These are phyloP conservation scores for Marisa cornuarietis DNA, from an alignment of 1,140 invertebrate species.

Conservation along the genomic window DNA sequence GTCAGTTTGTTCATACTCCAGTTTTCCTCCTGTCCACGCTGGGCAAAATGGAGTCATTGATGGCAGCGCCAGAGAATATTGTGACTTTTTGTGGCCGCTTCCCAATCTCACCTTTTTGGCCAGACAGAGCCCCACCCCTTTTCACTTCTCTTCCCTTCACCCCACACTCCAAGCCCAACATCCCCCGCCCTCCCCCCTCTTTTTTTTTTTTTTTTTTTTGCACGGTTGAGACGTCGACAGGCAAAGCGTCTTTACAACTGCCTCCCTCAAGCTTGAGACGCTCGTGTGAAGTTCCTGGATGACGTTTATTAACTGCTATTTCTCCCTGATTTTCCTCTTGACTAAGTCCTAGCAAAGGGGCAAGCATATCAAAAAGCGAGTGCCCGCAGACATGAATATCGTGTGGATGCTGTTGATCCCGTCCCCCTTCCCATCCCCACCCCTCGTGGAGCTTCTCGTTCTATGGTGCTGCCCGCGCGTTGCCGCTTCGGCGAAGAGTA, in stretches of 20 bases:
- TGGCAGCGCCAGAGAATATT: conserved; percentile 14
- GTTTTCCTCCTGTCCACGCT: conserved; percentile 18
- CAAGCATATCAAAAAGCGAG: conserved; percentile 30
- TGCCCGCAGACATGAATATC: conserved; percentile 20
- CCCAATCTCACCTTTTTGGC: no score
- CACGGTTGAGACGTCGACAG: background rate
- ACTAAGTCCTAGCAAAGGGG: conserved; percentile 16
- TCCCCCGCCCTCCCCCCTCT: no score
- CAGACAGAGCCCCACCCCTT: no score
- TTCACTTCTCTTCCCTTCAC: no score
- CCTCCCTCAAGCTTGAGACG: conserved; percentile 10
- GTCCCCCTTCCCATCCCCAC: background rate
- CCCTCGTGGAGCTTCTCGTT: background rate
- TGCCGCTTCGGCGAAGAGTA: background rate
- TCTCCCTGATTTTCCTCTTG: conserved; percentile 30
- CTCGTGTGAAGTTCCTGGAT: conserved; percentile 20
- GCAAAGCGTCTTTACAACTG: conserved; percentile 9
- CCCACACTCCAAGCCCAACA: no score
- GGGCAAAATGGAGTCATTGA: conserved; percentile 25
- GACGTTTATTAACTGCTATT: conserved; percentile 39
- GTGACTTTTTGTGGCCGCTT: conserved; percentile 10
- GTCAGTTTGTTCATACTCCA: conserved; percentile 35
- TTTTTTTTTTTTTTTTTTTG: no score
- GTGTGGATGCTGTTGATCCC: background rate
- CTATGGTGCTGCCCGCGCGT: background rate